Evolutionary conservation across 2,888 invertebrate species (phyloP).

Genomic region (Panorpa germanica): DNA sequence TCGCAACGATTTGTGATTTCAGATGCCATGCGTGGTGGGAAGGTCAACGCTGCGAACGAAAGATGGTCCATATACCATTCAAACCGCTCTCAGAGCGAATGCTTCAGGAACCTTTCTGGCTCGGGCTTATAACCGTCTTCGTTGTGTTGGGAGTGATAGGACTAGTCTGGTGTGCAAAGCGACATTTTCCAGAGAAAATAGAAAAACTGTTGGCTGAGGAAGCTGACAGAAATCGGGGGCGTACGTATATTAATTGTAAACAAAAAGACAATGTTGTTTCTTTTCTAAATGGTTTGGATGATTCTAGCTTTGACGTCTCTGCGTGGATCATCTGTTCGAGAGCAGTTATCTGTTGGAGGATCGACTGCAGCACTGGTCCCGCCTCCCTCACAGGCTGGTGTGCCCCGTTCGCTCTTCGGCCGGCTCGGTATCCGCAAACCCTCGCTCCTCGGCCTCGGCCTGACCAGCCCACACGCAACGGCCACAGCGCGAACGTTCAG

Average conservation of each 20-base stretch:
- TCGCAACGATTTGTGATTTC: conserved; percentile 9
- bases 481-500: conserved; percentile 66
- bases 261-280: conserved; percentile 4
- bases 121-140: conserved; percentile 70
- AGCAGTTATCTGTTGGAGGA: conserved; percentile 30
- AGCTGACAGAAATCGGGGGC: conserved; percentile 49
- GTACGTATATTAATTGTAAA: conserved; percentile 24
- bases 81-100: conserved; percentile 59
- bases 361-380: no score
- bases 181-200: conserved; percentile 72
- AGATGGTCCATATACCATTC: conserved; percentile 47
- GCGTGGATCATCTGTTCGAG: conserved; percentile 36
- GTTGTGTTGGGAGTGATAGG: conserved; percentile 62
- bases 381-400: conserved; percentile 31
- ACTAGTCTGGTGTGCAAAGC: conserved; percentile 64
- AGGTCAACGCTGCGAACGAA: conserved; percentile 46
- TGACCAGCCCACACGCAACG: conserved; percentile 33
- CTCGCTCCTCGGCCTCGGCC: conserved; percentile 65
- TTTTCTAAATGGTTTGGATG: conserved; percentile 5
- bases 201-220: conserved; percentile 68
- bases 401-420: conserved; percentile 52
- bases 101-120: conserved; percentile 78
- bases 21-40: conserved; percentile 58
- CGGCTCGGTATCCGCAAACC: conserved; percentile 78
- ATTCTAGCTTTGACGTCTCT: neutral